Evolutionary conservation across 1,140 invertebrate species (phyloP), one percentile per base, ranked within the genome.

Genomic region (Drosophila busckii): DNA sequence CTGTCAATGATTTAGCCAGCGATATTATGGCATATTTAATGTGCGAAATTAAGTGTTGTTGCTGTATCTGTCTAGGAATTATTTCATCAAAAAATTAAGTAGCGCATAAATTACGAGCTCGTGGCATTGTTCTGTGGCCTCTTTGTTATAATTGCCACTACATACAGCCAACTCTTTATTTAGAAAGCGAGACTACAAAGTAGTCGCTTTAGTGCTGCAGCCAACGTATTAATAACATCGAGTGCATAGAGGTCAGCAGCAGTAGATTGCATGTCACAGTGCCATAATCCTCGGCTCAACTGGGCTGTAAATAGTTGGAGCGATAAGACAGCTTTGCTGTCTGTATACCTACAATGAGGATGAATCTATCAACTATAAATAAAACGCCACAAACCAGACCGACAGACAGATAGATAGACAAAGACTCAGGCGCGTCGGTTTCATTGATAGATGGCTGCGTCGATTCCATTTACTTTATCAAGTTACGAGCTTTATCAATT

Each of bases 31-130:
- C 63, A 73, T 65, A 61, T 73, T 82, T 82, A 80, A 82, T 80
- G 75, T 65, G 75, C 59, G 75, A 80, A 78, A 82, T 80, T 73
- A 82, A 80, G 73, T 73, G 73, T 69, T 73, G 68, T 82, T 82
- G 58, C 38, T 29, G 32, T 80, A 73, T 73, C 69, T 73, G 69
- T n/a, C n/a, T 58, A 60, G 63, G 68, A 80, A 82, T 82, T 80
- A 82, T 82, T 73, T 65, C 54, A 82, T 80, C 73, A 73, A 69
- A n/a, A n/a, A 73, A 73, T 82, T 82, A 80, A 80, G 69, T 73
- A 80, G 75, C 73, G 54, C 59, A 75, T 78, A 73, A 78, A 80
- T 82, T 69, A 78, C 38, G 60, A 49, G 53, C 56, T 48, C 46
- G 58, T 56, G 45, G 38, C 50, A 40, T 15, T 60, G 62, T 50